These are phyloP conservation scores for Ariopsis seemanni DNA, from an alignment of 2,113 vertebrate genomes.

Conservation along the genomic window DNA sequence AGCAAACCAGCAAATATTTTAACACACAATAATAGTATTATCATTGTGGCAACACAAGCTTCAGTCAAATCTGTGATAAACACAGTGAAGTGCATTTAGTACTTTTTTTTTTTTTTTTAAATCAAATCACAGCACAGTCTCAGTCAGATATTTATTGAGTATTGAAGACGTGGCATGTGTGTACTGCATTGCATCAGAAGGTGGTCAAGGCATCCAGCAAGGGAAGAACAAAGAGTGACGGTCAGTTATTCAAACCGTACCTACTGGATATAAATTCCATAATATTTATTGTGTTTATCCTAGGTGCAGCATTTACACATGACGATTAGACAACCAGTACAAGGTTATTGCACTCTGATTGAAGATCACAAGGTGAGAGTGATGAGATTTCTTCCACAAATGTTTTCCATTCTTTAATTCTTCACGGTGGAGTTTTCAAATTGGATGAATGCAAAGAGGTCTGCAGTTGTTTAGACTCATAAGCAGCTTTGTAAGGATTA, in stretches of 20 bases:
- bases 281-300: background rate
- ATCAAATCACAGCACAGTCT: conserved; percentile 11
- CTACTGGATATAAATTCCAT: background rate
- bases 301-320: conserved; percentile 23
- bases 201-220: conserved; percentile 36
- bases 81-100: conserved; percentile 37
- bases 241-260: conserved; percentile 2
- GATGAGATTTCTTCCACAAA: background rate
- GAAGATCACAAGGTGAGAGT: background rate
- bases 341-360: conserved; percentile 20
- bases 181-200: conserved; percentile 49
- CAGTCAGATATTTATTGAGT: conserved; percentile 26
- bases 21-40: background rate
- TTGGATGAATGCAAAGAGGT: conserved; percentile 15
- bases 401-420: background rate
- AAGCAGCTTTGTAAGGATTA: conserved; percentile 25
- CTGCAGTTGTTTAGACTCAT: conserved; percentile 14
- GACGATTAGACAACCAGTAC: conserved; percentile 1
- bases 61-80: conserved; percentile 31
- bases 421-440: background rate
- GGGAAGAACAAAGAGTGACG: conserved; percentile 26
- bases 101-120: background rate
- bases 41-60: conserved; percentile 5
- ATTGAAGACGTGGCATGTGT: conserved; percentile 48
- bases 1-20: conserved; percentile 18